Evolutionary conservation across 2,113 vertebrate genomes (phyloP).

Genomic region (Cyphomyrus discorhynchus): DNA sequence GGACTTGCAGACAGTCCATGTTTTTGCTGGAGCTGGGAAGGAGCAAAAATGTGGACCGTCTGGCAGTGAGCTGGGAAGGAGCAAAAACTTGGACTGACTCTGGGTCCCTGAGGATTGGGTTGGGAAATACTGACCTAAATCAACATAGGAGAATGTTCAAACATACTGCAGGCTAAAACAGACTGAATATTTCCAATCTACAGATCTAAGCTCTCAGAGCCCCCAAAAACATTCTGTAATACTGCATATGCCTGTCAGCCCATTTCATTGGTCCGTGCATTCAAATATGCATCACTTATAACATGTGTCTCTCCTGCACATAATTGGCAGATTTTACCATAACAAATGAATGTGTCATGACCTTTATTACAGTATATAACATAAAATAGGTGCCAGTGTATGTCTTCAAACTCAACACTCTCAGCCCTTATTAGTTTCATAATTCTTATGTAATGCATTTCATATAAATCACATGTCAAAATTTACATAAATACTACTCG

Average conservation of each 20-base stretch:
- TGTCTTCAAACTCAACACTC: not conserved
- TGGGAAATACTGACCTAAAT: not conserved
- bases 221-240: not conserved
- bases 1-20: not conserved
- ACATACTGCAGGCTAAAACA: not conserved
- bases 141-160: not conserved
- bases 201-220: not conserved
- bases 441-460: not conserved
- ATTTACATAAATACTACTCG: not conserved
- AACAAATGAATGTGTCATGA: not conserved
- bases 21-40: not conserved
- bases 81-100: not conserved
- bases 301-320: not conserved
- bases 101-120: not conserved
- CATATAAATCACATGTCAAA: not conserved
- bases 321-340: not conserved
- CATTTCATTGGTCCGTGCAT: not conserved
- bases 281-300: not conserved
- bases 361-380: not conserved
- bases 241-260: not conserved
- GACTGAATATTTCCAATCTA: not conserved
- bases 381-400: not conserved
- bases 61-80: not conserved
- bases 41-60: not conserved
- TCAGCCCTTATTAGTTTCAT: not conserved